phyloP scores from a whole-genome alignment of 1,140 invertebrate genomes.

The Caenorhabditis briggsae region DNA sequence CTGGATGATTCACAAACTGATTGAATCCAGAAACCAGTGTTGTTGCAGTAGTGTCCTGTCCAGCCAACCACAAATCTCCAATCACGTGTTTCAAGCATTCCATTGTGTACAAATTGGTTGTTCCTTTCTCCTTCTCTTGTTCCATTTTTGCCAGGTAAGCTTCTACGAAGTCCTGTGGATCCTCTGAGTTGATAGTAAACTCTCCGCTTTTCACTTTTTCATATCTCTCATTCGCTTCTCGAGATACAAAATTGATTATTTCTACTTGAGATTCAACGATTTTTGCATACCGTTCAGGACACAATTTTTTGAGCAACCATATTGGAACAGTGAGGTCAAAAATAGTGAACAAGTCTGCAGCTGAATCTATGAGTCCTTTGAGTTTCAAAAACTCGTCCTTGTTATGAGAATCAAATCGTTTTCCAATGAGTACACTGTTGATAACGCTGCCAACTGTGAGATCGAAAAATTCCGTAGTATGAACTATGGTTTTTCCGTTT shows the following conservation, averaged over 20 bases:
- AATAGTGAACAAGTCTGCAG: not conserved
- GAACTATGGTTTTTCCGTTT: conserved; percentile 12
- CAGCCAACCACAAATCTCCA: conserved; percentile 52
- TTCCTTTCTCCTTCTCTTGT: not conserved
- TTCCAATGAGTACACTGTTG: conserved; percentile 39
- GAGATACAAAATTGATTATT: not conserved
- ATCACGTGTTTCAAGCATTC: conserved; percentile 35
- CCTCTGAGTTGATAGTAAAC: not conserved
- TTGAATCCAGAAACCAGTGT: conserved; percentile 50
- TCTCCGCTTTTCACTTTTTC: not conserved
- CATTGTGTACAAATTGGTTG: not conserved
- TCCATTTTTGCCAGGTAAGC: not conserved
- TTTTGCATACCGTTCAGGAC: not conserved
- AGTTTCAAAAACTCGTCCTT: conserved; percentile 55
- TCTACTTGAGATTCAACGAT: not conserved
- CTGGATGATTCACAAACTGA: conserved; percentile 40
- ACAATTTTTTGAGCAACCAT: not conserved
- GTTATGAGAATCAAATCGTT: conserved; percentile 40
- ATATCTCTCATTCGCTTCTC: not conserved
- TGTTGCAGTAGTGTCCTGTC: conserved; percentile 54
- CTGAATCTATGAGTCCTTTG: conserved; percentile 22
- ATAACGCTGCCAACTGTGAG: conserved; percentile 53
- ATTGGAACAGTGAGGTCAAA: conserved; percentile 32
- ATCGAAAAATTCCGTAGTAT: conserved; percentile 13
- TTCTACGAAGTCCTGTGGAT: not conserved